Base-by-base conservation (phyloP, 2,113 vertebrate genomes). In the Centropristis striata region DNA sequence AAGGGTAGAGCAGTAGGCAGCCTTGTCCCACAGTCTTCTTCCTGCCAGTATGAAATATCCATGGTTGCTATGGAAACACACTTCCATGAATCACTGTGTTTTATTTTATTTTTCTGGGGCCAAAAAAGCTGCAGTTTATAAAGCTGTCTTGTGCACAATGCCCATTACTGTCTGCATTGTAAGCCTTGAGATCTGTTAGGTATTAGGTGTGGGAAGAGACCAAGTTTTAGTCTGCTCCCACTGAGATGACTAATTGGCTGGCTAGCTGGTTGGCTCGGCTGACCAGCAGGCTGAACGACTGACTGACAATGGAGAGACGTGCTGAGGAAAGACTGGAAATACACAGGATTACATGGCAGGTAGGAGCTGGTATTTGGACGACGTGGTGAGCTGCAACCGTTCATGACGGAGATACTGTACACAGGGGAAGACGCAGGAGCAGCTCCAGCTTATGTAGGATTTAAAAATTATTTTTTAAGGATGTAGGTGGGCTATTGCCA, bases 11-110 rank as follows among this genome's bases (percentile, higher is more conserved):
- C 27, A 57, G 60, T 65, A 51, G 68, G 65, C 55, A 58, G 59
- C 42, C 41, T 71, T 50, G 81, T 75, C 64, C 66, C 28, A 77
- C 42, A 27, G 46, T 78, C 59, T 66, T 80, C 78, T 84, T 86
- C 71, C 68, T 86, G 82, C 64, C 78, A 87, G 64, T 84, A 77
- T 78, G 55, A 88, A 87, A 87, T 76, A 88, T 73, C 83, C 80
- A 85, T 5, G 32, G 87, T 90, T 88, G 69, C 90, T 57, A 80
- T 86, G 83, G 90, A 85, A 87, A 92, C 87, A 57, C 71, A 67
- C 46, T 84, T 89, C 87, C 71, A 88, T 85, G 75, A 88, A 78
- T 90, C 73, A 82, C 53, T n/a, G n/a, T 51, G 28, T 81, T 78
- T 63, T 57, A 12, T 78, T 76, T 84, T 42, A 16, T 77, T 71